A percentile compares a stretch with the other conserved stretches of the same genome.
Conservation (phyloP, 2,797 vertebrate genomes). For the Acipenser oxyrinchus region DNA sequence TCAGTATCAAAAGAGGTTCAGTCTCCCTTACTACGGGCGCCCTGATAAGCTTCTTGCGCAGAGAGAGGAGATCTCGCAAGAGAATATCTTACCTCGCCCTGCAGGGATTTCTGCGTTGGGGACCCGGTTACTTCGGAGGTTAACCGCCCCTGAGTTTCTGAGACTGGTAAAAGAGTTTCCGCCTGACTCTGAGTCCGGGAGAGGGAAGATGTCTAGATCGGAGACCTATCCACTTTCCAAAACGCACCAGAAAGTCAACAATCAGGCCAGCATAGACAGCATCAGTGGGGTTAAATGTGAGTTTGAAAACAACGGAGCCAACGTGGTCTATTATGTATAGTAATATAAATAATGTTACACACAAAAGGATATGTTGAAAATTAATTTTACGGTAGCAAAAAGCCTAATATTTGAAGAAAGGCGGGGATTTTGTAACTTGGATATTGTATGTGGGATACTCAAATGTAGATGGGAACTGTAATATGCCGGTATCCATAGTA, state of each 20-base stretch:
- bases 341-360: no score
- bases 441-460: no score
- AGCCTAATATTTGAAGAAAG: no score
- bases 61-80: conserved; percentile 44
- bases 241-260: conserved; percentile 58
- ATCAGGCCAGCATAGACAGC: conserved; percentile 63
- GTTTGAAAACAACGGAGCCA: conserved; percentile 56
- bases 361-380: no score
- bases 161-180: conserved; percentile 58
- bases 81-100: conserved; percentile 33
- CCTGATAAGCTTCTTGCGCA: conserved; percentile 48
- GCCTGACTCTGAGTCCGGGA: conserved; percentile 30
- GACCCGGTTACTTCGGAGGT: conserved; percentile 56
- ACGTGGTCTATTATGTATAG: conserved; percentile 24
- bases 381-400: no score
- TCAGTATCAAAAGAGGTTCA: conserved; percentile 46
- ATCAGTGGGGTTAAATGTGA: conserved; percentile 68
- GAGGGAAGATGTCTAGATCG: conserved; percentile 57
- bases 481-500: no score
- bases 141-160: conserved; percentile 70
- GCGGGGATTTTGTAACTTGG: no score
- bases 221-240: conserved; percentile 63
- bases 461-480: no score
- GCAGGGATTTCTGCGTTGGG: conserved; percentile 49
- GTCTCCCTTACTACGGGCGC: conserved; percentile 36